Evolutionary conservation across 2,888 invertebrate species (phyloP), one percentile per base, ranked within the genome.

Genomic region (Protophormia terraenovae): DNA sequence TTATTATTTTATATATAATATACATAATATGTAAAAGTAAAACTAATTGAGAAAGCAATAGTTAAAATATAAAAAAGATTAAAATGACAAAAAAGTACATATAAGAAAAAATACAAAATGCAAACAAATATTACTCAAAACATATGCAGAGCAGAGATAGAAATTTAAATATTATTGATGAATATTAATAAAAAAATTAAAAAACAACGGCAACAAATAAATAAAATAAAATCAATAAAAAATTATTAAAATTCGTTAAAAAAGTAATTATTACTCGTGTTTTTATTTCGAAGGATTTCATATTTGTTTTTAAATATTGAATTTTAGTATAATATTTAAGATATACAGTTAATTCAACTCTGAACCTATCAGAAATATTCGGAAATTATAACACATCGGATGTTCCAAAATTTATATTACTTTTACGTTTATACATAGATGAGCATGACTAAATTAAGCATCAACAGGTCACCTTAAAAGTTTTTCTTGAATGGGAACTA

Each of bases 181-280:
- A 53, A 75, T 38, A 62, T 41, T 10, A 19, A 64, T 19, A 35
- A 27, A 35, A 41, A 45, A 62, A 45, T 19, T 47, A 38, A 78
- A 1, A 35, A 38, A 53, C 53, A 83, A 55, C n/a, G 35, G 24
- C 24, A 71, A 71, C 24, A 62, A 60, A 35, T 19, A 60, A 73
- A n/a, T 62, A 19, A 78, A 50, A 27, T 27, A 22, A 24, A 76
- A 71, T 62, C 55, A 60, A 78, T 64, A 64, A 64, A 66, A 62
- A 53, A 79, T 71, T 78, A 77, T 82, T 78, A 83, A 83, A 82
- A 77, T 77, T 83, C 77, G 77, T 83, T 83, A 77, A 78, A 83
- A 76, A 69, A 50, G 19, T 32, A 16, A 24, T n/a, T 35, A 1
- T n/a, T 22, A 7, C 22, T 27, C 5, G 12, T 2, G 24, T 58